Percentiles rank a stretch among this genome's conserved stretches.
phyloP scores from a whole-genome alignment of 2,113 vertebrate genomes.

The Pristiophorus japonicus region DNA sequence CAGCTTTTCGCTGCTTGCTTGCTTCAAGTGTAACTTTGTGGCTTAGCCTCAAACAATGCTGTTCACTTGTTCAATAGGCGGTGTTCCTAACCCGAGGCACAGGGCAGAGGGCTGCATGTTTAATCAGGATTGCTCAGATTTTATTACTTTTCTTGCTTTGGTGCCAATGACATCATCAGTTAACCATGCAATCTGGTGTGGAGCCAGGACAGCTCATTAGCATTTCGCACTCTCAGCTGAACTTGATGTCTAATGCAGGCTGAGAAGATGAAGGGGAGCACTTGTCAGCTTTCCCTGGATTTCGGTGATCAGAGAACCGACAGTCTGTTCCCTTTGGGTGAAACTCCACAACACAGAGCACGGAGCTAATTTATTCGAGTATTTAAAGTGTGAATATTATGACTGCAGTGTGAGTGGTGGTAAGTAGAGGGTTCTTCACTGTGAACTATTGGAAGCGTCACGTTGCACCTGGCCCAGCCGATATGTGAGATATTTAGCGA shows the following conservation, averaged over 20 bases:
- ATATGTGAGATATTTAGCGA: background rate
- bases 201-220: background rate
- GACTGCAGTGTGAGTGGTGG: background rate
- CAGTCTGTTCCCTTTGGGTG: background rate
- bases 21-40: background rate
- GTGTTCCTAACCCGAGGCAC: background rate
- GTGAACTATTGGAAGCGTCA: background rate
- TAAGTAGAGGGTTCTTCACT: background rate
- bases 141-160: background rate
- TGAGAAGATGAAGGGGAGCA: background rate
- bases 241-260: background rate
- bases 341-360: background rate
- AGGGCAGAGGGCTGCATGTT: background rate
- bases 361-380: background rate
- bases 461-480: background rate
- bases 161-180: conserved; percentile 12
- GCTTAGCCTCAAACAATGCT: background rate
- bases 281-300: background rate
- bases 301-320: background rate
- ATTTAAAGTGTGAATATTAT: background rate
- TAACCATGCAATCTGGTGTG: background rate
- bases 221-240: background rate
- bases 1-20: background rate
- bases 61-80: background rate
- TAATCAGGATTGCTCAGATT: background rate